These are phyloP conservation scores for Cettia cetti DNA, from an alignment of 2,113 vertebrate genomes.

Conservation along the genomic window DNA sequence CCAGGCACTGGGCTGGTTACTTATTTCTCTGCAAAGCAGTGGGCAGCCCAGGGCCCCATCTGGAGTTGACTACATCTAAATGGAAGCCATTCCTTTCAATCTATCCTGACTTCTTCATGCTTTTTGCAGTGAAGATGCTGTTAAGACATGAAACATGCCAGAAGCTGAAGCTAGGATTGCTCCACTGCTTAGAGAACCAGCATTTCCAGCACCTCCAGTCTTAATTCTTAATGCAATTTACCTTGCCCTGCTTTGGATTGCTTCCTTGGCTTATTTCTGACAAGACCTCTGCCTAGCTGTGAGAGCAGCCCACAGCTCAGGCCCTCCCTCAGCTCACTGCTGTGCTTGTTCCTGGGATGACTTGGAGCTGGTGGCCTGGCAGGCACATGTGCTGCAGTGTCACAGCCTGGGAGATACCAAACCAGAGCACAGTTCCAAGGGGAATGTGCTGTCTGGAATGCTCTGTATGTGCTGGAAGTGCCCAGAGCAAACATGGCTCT, in stretches of 20 bases:
- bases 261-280: background rate
- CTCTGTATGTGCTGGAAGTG: background rate
- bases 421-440: background rate
- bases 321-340: background rate
- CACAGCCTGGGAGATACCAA: background rate
- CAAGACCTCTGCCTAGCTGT: background rate
- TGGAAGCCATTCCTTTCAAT: background rate
- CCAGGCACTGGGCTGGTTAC: background rate
- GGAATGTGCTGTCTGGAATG: background rate
- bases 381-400: background rate
- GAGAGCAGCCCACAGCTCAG: background rate
- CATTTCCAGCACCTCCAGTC: background rate
- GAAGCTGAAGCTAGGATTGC: background rate
- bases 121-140: background rate
- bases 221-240: background rate
- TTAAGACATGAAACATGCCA: background rate
- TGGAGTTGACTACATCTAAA: background rate
- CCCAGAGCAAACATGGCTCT: accelerated
- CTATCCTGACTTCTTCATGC: background rate
- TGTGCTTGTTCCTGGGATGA: background rate
- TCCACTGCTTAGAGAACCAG: background rate
- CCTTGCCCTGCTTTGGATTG: background rate
- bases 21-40: background rate
- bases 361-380: background rate
- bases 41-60: background rate